These are phyloP conservation scores for Ceratothoa steindachneri DNA, from an alignment of 2,888 invertebrate species.

Conservation along the genomic window DNA sequence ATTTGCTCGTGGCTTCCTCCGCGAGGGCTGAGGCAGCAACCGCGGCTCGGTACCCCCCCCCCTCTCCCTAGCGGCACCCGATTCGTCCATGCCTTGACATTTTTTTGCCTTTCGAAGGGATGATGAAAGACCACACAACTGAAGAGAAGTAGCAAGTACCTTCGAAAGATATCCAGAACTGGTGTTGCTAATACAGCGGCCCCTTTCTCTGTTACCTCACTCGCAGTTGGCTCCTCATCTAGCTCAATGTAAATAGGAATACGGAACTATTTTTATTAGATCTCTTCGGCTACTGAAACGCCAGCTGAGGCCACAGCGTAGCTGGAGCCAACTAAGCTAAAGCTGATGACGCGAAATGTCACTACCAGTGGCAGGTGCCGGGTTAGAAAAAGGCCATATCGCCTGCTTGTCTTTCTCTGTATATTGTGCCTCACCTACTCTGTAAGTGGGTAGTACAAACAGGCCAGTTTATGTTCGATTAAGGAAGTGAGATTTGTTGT, in stretches of 20 bases:
- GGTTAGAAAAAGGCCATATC: background rate
- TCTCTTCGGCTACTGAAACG: background rate
- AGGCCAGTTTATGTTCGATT: background rate
- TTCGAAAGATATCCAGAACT: slow-evolving; percentile 3
- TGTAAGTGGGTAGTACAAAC: slow-evolving; percentile 11
- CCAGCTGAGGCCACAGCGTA: background rate
- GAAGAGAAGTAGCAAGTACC: slow-evolving; percentile 8
- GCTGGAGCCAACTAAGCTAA: slow-evolving; percentile 8
- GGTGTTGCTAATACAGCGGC: too few species aligned
- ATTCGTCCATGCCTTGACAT: slow-evolving; percentile 10
- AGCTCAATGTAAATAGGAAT: slow-evolving; percentile 11
- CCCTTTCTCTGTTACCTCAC: slow-evolving; percentile 5
- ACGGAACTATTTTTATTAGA: slow-evolving; percentile 10
- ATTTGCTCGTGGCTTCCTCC: background rate
- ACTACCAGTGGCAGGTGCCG: slow-evolving; percentile 10
- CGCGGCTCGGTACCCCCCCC: too few species aligned
- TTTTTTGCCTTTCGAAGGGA: slow-evolving; percentile 11
- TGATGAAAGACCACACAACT: slow-evolving; percentile 1
- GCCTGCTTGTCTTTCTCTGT: slow-evolving; percentile 15
- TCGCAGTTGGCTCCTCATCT: slow-evolving; percentile 15
- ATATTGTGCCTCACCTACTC: slow-evolving; percentile 12
- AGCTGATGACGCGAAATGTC: background rate
- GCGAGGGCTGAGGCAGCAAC: background rate
- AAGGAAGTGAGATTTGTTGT: background rate
- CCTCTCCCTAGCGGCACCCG: too few species aligned